Conservation (phyloP, 2,113 vertebrate species). For the Turdus rufiventris region DNA sequence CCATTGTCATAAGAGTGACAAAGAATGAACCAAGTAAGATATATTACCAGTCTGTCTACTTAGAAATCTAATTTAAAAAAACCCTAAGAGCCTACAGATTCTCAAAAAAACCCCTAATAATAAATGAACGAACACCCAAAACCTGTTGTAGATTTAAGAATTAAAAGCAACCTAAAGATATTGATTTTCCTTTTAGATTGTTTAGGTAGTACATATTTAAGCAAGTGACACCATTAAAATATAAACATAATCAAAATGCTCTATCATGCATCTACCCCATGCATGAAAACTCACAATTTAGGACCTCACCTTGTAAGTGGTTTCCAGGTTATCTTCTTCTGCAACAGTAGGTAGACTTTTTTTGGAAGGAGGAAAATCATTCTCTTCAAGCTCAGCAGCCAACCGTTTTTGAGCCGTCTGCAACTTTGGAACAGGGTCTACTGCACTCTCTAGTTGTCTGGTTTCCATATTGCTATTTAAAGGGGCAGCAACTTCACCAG, state of each 20-base stretch:
- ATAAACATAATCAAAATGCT: neutral
- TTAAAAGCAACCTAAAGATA: neutral
- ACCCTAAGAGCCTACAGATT: neutral
- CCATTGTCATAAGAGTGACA: neutral
- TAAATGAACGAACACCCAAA: neutral
- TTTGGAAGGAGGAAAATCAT: conserved; percentile 43
- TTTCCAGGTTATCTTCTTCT: neutral
- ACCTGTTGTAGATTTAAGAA: neutral
- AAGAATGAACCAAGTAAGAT: neutral
- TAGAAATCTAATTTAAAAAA: neutral
- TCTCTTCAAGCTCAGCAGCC: conserved; percentile 9
- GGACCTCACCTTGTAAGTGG: conserved; percentile 53
- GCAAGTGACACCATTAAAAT: neutral
- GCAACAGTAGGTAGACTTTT: neutral
- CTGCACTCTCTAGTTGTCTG: neutral
- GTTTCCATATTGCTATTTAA: neutral
- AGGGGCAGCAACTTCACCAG: neutral
- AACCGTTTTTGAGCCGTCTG: conserved; percentile 48
- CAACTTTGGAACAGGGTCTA: neutral
- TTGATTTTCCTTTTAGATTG: neutral
- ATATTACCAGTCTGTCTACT: neutral
- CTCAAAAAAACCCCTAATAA: neutral
- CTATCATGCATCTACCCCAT: neutral
- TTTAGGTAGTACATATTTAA: neutral
- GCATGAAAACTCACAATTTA: neutral